Evolutionary conservation across 2,888 invertebrate species (phyloP).

Genomic region (Caenorhabditis drosophilae): DNA sequence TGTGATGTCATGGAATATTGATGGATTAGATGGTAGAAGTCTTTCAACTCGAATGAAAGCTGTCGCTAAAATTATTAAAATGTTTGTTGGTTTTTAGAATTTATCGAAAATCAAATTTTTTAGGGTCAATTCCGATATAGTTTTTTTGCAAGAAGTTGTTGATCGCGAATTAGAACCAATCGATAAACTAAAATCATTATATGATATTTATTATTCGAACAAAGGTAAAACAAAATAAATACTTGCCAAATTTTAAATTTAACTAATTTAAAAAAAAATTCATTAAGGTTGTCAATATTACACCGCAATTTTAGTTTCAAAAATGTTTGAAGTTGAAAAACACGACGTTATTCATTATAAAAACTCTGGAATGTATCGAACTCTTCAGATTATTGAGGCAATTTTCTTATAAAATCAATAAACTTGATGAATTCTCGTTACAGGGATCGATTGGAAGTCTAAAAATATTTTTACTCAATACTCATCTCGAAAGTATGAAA

Average conservation of each 20-base stretch:
- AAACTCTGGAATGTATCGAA: conserved; percentile 73
- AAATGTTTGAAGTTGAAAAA: conserved; percentile 58
- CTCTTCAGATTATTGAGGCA: conserved; percentile 73
- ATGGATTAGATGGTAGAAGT: conserved; percentile 74
- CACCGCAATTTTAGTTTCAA: conserved; percentile 62
- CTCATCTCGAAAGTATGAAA: conserved; percentile 75
- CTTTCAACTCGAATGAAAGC: conserved; percentile 72
- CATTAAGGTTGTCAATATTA: conserved; percentile 64
- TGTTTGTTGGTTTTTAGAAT: conserved; percentile 59
- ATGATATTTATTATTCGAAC: conserved; percentile 70
- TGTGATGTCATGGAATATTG: conserved; percentile 75
- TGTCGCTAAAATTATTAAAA: conserved; percentile 72
- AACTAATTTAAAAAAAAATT: too few species aligned
- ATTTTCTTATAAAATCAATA: too few species aligned
- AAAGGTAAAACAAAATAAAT: conserved; percentile 66
- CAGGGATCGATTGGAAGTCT: conserved; percentile 52
- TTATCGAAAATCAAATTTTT: conserved; percentile 15
- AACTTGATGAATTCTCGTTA: neutral
- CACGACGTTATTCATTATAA: conserved; percentile 72
- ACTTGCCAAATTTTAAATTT: neutral
- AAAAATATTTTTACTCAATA: conserved; percentile 72
- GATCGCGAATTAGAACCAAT: conserved; percentile 71
- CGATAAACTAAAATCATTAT: conserved; percentile 69
- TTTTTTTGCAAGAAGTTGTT: conserved; percentile 75
- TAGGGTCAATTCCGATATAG: conserved; percentile 74